Evolutionary conservation across 2,888 invertebrate species (phyloP), one percentile per base, ranked within the genome.

Genomic region (Tridacna crocea): DNA sequence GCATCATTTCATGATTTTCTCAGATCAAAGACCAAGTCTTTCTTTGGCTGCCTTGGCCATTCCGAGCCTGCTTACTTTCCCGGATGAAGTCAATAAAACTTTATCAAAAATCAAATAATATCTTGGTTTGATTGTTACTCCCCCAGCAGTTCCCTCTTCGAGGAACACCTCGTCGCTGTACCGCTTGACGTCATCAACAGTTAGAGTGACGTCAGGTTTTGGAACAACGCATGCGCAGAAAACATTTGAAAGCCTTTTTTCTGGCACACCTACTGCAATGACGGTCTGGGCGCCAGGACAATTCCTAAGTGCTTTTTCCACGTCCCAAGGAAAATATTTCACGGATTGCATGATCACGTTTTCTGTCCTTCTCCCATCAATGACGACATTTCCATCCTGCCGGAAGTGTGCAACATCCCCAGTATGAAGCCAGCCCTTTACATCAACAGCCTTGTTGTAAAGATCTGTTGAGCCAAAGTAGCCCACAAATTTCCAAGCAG

Each of bases 211-310:
- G 46, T 65, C 77, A 15, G 36, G 24, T 51, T 79, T 73, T 0
- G 84, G 79, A 0, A 84, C 79, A 0, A 83, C 82, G 76, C 80
- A 82, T 75, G 83, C 87, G 66, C 87, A 87, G 15, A 87, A 70
- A 1, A 79, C 84, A 48, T 87, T 75, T 11, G 74, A 26, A 17
- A 87, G 51, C 26, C 84, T 46, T 22, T 24, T 15, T 61, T 87
- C 87, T 8, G 87, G 87, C 6, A 87, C 87, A 19, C 87, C 87
- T 13, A 84, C 80, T 17, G 83, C 87, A 55, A 80, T 66, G 0
- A 66, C 87, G 36, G 51, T 22, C 13, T 68, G 65, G 17, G 68
- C 80, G 11, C 84, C 82, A 8, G 79, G 80, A 48, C 73, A 79
- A 17, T 61, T 77, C 15, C 72, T 77, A 48, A 87, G 65, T 0